phyloP scores from a whole-genome alignment of 37 sponge, comb jelly and placozoan species.

The Hormiphora californensis region DNA sequence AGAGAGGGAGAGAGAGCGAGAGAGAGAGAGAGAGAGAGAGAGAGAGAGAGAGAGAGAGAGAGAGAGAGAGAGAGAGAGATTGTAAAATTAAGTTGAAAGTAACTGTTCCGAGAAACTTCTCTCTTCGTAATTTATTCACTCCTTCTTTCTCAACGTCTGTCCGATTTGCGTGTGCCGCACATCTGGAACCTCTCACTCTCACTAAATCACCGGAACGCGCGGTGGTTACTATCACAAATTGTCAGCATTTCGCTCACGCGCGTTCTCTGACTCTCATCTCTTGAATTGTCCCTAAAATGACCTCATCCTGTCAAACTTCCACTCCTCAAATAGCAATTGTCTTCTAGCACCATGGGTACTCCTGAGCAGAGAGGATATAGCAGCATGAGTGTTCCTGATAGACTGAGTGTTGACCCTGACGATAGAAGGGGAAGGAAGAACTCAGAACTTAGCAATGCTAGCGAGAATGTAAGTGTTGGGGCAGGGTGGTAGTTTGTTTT shows the following conservation, averaged over 20 bases:
- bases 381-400: conserved; percentile 35
- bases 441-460: conserved; percentile 18
- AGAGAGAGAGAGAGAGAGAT: no score
- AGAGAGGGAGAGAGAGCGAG: no score
- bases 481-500: no score
- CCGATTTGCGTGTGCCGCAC: no score
- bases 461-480: conserved; percentile 21
- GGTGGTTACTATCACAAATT: not conserved
- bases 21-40: no score
- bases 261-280: not conserved
- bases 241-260: conserved; percentile 21
- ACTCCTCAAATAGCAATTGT: not conserved
- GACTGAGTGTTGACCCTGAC: conserved; percentile 24
- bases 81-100: no score
- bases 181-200: no score
- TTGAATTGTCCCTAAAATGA: not conserved
- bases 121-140: no score
- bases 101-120: no score
- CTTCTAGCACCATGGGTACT: not conserved
- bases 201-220: conserved; percentile 22
- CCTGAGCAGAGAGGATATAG: not conserved
- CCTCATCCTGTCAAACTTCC: not conserved
- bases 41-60: no score
- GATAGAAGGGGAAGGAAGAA: not conserved
- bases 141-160: no score